Conservation (phyloP, 2,888 invertebrate species). For the Morpho deidamia region DNA sequence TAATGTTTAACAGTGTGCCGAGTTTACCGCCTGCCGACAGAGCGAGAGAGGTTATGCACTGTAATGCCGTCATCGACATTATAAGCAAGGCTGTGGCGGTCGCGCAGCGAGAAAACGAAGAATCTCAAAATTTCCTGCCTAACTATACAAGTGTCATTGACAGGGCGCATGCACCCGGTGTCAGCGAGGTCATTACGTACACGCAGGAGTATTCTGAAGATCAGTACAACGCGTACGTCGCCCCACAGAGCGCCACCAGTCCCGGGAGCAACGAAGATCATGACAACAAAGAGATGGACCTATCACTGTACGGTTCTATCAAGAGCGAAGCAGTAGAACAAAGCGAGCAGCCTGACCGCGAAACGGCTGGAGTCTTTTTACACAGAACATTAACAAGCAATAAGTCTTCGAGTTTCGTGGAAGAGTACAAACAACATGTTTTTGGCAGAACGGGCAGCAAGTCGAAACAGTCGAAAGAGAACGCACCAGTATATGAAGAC, state of each 20-base stretch:
- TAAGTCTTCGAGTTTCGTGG: constrained; percentile 45
- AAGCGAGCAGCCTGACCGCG: constrained; percentile 37
- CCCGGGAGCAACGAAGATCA: constrained; percentile 59
- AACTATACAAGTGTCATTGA: constrained; percentile 57
- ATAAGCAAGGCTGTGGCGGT: constrained; percentile 74
- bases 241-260: constrained; percentile 47
- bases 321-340: constrained; percentile 59
- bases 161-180: constrained; percentile 41
- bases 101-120: constrained; percentile 70
- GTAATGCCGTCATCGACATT: constrained; percentile 73
- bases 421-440: constrained; percentile 60
- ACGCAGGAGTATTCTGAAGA: constrained; percentile 58
- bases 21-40: constrained; percentile 76
- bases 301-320: constrained; percentile 61
- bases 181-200: constrained; percentile 39
- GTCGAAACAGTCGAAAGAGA: constrained; percentile 58
- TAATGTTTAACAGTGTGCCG: constrained; percentile 78
- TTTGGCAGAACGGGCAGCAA: constrained; percentile 47
- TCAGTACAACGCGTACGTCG: constrained; percentile 50
- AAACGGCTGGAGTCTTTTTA: constrained; percentile 43
- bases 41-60: constrained; percentile 73
- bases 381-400: constrained; percentile 43
- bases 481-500: constrained; percentile 73
- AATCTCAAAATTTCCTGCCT: constrained; percentile 54
- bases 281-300: constrained; percentile 71